Evolutionary conservation across 2,888 invertebrate genomes (phyloP), one percentile per base, ranked within the genome.

Genomic region (Drosophila kambysellisi): DNA sequence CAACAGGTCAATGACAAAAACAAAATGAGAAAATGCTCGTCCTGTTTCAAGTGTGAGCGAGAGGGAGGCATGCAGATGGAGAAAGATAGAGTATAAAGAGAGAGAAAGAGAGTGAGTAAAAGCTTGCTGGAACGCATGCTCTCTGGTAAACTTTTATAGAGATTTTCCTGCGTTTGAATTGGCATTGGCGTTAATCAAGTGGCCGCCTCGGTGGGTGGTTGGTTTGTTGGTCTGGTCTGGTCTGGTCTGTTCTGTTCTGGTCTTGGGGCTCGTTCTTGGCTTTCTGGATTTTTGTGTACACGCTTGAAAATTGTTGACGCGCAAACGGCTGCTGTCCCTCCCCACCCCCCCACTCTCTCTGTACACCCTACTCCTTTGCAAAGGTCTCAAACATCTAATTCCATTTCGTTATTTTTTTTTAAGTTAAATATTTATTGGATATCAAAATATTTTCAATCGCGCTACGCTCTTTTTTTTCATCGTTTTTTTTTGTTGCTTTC

Each of bases 1-100:
- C 86, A 87, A 87, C 86, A 87, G 86, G 86, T 87, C 90, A 87
- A 85, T 83, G 90, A 90, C 88, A 87, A 87, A 90, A 87, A 87
- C 86, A 90, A 86, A 56, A 89, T 57, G 70, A 62, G 63, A 48
- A 39, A 59, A 54, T 53, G 39, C 56, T 61, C 37, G 58, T 83
- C 87, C 86, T 86, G 80, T 56, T 46, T 50, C 15, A 46, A 46
- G 52, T 67, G n/a, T 20, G 29, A 39, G 54, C 41, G 11, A 35
- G n/a, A 11, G 50, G 32, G 15, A 37, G 58, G 51, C 25, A 52
- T 48, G 32, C 48, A 25, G 46, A 12, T 15, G 25, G 67, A 32
- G 41, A 64, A 39, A 37, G 63, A 35, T 7, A 32, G 32, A 32
- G 32, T 25, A 25, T 25, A 25, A 25, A 33, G 67, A 29, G 46